Evolutionary conservation across 2,113 vertebrate genomes (phyloP), one percentile per base, ranked within the genome.

Genomic region (Garra rufa): DNA sequence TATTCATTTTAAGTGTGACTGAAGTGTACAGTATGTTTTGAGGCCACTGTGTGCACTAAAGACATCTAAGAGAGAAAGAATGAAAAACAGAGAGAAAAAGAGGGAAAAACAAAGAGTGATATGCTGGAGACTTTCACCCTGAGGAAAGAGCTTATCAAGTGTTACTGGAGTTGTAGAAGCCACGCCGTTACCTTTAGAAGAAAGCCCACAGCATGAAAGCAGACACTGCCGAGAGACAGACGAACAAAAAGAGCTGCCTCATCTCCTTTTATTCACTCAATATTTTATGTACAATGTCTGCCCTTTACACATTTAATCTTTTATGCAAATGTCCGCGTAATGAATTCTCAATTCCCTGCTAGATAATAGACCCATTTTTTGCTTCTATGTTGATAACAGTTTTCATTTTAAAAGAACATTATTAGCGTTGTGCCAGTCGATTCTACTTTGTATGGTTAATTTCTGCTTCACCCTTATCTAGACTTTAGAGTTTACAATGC

Each of bases 151-250:
- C 24, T 67, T 67, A 67, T 67, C 78, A 80, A 19, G 15, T 67
- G 30, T 48, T 50, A 65, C 61, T 67, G 1, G 41, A 48, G 78
- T 80, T 26, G 46, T 41, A 5, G 44, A 70, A 55, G 28, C 13
- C 55, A 84, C 41, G 69, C 21, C 4, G 26, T 24, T 65, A 52
- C 59, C 59, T 67, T 65, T 9, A 77, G 73, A 77, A 43, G 6
- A 83, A 83, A 83, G 73, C 50, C 79, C 69, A 73, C 55, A 63
- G 67, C 44, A 3, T 80, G 75, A 70, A 83, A 83, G n/a, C n/a
- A 75, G 30, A 75, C 57, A 81, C 74, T 55, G 57, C 65, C 2
- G 30, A 79, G 6, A 41, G 3, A 65, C 75, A 81, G 24, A 14
- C 6, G 28, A 71, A 50, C 28, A 83, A 28, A 28, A 44, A 83